Evolutionary conservation across 2,888 invertebrate species (phyloP).

Genomic region (Eupeodes luniger): DNA sequence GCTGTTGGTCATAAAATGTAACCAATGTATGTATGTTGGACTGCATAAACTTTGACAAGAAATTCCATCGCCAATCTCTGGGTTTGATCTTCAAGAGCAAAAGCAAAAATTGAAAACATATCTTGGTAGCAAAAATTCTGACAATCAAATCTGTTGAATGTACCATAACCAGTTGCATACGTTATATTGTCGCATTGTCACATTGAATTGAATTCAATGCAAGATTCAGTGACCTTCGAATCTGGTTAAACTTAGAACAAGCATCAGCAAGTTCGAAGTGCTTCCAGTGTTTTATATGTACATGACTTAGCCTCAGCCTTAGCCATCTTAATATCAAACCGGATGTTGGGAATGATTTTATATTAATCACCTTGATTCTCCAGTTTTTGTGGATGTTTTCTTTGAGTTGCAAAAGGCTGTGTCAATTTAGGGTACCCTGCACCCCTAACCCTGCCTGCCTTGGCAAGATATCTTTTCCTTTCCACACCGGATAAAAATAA

Average conservation of each 20-base stretch:
- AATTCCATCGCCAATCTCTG: slow-evolving; percentile 42
- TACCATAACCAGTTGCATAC: slow-evolving; percentile 42
- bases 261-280: slow-evolving; percentile 35
- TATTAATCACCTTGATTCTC: slow-evolving; percentile 70
- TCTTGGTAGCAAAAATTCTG: background rate
- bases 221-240: slow-evolving; percentile 70
- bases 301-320: too few relatives aligned
- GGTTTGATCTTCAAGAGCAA: slow-evolving; percentile 41
- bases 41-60: slow-evolving; percentile 19
- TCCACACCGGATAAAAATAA: slow-evolving; percentile 68
- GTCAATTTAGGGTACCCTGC: slow-evolving; percentile 63
- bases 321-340: slow-evolving; percentile 23
- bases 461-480: background rate
- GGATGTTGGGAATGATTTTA: slow-evolving; percentile 66
- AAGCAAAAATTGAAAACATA: slow-evolving; percentile 23
- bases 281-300: slow-evolving; percentile 33
- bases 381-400: slow-evolving; percentile 32
- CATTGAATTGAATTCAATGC: slow-evolving; percentile 9
- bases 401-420: slow-evolving; percentile 28
- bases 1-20: slow-evolving; percentile 39
- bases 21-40: background rate
- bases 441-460: background rate
- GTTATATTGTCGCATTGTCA: background rate
- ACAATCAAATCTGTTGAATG: slow-evolving; percentile 16
- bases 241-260: slow-evolving; percentile 44